These are phyloP conservation scores for Mythimna impura DNA, from an alignment of 2,888 invertebrate genomes.

Conservation along the genomic window DNA sequence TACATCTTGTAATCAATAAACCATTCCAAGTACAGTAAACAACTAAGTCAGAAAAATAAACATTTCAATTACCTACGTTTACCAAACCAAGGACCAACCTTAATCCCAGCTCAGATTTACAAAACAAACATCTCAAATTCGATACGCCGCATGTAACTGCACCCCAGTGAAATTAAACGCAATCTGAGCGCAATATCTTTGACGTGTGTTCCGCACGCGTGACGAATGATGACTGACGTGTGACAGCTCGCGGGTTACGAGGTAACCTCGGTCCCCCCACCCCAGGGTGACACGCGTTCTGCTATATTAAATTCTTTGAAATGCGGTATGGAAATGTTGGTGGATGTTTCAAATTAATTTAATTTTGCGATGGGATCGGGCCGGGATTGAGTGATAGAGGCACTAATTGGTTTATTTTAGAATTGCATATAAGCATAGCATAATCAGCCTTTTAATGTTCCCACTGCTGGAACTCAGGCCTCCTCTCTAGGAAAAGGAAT, in stretches of 20 bases:
- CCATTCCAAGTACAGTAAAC: neutral
- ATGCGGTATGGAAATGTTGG: conserved; percentile 64
- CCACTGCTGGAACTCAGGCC: no score
- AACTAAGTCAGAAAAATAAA: neutral
- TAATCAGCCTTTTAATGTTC: no score
- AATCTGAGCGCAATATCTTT: conserved; percentile 78
- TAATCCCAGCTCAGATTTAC: conserved; percentile 48
- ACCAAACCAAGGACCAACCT: conserved; percentile 8
- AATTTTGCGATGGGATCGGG: conserved; percentile 21
- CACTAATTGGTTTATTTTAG: conserved; percentile 26
- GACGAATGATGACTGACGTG: conserved; percentile 86
- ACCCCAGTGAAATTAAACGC: conserved; percentile 74
- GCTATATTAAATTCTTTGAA: conserved; percentile 77
- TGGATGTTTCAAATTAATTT: conserved; percentile 60
- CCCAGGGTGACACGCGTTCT: conserved; percentile 64
- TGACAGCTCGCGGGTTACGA: conserved; percentile 72
- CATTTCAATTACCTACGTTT: neutral
- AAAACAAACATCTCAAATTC: conserved; percentile 64
- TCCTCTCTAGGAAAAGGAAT: no score
- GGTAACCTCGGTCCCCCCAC: conserved; percentile 71
- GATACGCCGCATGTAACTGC: conserved; percentile 68
- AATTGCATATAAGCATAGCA: no score
- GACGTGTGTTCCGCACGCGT: conserved; percentile 79
- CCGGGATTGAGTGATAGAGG: conserved; percentile 11
- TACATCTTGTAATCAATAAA: neutral